Percentiles rank a stretch among this genome's conserved stretches.
These are phyloP conservation scores for Clostera curtula DNA, from an alignment of 2,888 invertebrate genomes.

Conservation along the genomic window DNA sequence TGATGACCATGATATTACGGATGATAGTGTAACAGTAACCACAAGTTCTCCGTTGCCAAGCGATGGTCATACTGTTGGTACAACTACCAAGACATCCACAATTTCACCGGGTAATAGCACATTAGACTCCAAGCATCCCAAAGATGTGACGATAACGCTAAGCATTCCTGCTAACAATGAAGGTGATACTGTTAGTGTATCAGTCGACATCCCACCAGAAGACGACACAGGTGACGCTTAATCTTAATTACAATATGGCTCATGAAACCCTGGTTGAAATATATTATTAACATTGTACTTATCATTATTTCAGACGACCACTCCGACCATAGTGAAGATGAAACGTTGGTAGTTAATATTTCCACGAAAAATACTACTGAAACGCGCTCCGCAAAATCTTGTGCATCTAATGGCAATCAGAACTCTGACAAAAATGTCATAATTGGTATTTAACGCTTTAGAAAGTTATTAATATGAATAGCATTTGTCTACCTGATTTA, in stretches of 20 bases:
- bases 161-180: slow-evolving; percentile 8
- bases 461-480: neutral
- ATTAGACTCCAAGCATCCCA: slow-evolving; percentile 3
- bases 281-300: slow-evolving; percentile 1
- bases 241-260: slow-evolving; percentile 9
- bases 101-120: slow-evolving; percentile 3
- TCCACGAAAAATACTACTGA: slow-evolving; percentile 1
- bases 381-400: neutral
- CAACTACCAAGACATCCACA: too few relatives aligned
- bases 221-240: slow-evolving; percentile 16
- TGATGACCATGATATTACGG: slow-evolving; percentile 9
- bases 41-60: slow-evolving; percentile 6
- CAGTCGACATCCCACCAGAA: slow-evolving; percentile 9
- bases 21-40: slow-evolving; percentile 6
- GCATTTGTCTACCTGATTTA: neutral
- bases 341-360: slow-evolving; percentile 5
- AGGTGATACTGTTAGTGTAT: slow-evolving; percentile 11
- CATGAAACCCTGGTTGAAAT: slow-evolving; percentile 5
- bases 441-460: slow-evolving; percentile 6
- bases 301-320: neutral
- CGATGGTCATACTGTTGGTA: slow-evolving; percentile 8
- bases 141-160: slow-evolving; percentile 11
- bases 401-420: neutral
- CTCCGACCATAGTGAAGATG: slow-evolving; percentile 2
- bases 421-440: slow-evolving; percentile 6